Base-by-base conservation (phyloP, 2,888 invertebrate genomes). In the Escarpia spicata region DNA sequence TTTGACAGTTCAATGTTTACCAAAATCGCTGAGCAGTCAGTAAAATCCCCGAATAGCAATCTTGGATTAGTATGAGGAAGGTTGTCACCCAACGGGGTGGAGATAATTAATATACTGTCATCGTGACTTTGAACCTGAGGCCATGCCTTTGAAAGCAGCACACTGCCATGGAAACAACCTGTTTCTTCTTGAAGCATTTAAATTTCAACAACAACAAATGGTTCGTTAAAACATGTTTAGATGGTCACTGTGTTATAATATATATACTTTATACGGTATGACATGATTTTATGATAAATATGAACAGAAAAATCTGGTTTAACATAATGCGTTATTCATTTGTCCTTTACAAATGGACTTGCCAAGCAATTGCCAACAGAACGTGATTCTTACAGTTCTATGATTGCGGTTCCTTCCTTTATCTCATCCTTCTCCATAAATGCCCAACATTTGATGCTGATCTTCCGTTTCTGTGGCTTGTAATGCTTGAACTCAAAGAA, bases 401-500 rank as follows among this genome's bases (percentile, higher is more conserved):
- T 93, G 45, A 94, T 95, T 44, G 94, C 93, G 12, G 94, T 93
- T 45, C 96, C 96, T 10, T 95, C 95, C 93, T 95, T 96, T 75
- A 96, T 95, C 93, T 96, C 96, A 94, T 96, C 96, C 92, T 94
- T 94, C 93, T 96, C 96, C 94, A 96, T 94, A 93, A 96, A 95
- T 31, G 96, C 94, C 95, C 96, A 96, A 93, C 96, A 96, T 92
- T 95, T 94, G 1, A 95, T 95, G 93, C 96, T 96, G 52, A 95
- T 94, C 45, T 93, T 93, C 58, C 95, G 94, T 93, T 96, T 96
- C 94, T 95, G 95, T 37, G 96, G 96, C 93, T 96, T 96, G 94
- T 94, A 96, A 93, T 96, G 96, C 92, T 96, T 96, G 93, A 96
- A 95, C 94, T 96, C 96, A 95, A 96, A 96, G 94, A 96, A 96